Conservation (phyloP, 2,797 vertebrate species). For the Amniataba percoides region DNA sequence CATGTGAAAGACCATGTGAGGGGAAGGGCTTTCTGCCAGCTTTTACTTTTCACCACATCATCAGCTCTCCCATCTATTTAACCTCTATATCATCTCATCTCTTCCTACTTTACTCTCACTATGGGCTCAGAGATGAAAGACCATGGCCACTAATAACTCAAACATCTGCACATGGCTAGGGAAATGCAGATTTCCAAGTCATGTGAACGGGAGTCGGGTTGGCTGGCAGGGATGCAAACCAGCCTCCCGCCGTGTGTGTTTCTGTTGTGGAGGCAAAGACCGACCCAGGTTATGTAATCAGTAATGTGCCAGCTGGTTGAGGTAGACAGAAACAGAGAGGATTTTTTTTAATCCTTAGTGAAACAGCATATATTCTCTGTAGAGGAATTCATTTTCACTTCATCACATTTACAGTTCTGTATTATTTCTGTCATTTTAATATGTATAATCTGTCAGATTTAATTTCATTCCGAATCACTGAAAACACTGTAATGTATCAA, state of each 20-base stretch:
- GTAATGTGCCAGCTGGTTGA: constrained; percentile 76
- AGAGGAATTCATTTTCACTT: constrained; percentile 16
- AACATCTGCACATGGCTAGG: constrained; percentile 46
- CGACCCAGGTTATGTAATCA: constrained; percentile 73
- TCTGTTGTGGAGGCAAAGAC: constrained; percentile 54
- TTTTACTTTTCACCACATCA: not conserved
- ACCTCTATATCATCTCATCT: not conserved
- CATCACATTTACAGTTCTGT: constrained; percentile 20
- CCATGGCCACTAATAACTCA: constrained; percentile 24
- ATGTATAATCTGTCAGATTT: not conserved
- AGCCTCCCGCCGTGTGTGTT: constrained; percentile 27
- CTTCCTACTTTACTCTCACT: not conserved
- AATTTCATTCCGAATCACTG: too few relatives aligned
- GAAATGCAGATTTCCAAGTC: constrained; percentile 48
- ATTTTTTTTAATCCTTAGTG: constrained; percentile 71
- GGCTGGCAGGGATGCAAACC: constrained; percentile 11
- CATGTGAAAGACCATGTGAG: constrained; percentile 1
- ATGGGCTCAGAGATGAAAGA: constrained; percentile 16
- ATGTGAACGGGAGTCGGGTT: constrained; percentile 14
- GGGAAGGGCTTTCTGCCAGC: not conserved
- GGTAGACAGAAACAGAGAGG: constrained; percentile 60
- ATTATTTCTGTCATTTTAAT: not conserved
- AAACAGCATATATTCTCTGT: constrained; percentile 19
- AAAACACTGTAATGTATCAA: too few relatives aligned
- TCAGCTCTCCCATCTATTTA: constrained; percentile 22